Conservation (phyloP, 2,888 invertebrate genomes). For the Rhyacophila evoluta region DNA sequence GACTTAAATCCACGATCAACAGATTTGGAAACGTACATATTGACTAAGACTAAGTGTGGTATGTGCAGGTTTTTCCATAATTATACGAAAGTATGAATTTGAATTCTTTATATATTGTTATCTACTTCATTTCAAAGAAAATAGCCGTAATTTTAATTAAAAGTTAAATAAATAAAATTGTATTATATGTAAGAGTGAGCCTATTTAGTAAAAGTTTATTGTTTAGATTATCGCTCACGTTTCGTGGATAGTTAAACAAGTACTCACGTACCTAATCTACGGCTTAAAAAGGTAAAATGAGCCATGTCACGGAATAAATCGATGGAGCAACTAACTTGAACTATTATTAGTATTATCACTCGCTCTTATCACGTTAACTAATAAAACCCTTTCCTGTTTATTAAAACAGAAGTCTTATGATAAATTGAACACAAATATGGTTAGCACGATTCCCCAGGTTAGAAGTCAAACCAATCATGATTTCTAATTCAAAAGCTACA, state of each 20-base stretch:
- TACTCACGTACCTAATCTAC: background rate
- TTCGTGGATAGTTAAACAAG: background rate
- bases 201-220: no score
- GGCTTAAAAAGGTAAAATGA: constrained; percentile 28
- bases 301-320: constrained; percentile 40
- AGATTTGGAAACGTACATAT: no score
- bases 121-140: no score
- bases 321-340: constrained; percentile 30
- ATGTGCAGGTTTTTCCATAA: no score
- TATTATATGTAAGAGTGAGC: no score
- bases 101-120: no score
- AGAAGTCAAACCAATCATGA: constrained; percentile 22
- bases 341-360: constrained; percentile 14
- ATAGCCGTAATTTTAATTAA: no score
- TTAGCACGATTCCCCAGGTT: constrained; percentile 17
- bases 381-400: constrained; percentile 22
- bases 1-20: no score
- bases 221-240: background rate
- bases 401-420: constrained; percentile 24
- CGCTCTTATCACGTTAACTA: constrained; percentile 22
- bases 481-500: constrained; percentile 17
- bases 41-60: no score
- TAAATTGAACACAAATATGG: constrained; percentile 24
- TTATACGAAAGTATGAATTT: no score
- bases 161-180: no score